phyloP scores from a whole-genome alignment of 2,113 vertebrate species.

The Athene noctua region DNA sequence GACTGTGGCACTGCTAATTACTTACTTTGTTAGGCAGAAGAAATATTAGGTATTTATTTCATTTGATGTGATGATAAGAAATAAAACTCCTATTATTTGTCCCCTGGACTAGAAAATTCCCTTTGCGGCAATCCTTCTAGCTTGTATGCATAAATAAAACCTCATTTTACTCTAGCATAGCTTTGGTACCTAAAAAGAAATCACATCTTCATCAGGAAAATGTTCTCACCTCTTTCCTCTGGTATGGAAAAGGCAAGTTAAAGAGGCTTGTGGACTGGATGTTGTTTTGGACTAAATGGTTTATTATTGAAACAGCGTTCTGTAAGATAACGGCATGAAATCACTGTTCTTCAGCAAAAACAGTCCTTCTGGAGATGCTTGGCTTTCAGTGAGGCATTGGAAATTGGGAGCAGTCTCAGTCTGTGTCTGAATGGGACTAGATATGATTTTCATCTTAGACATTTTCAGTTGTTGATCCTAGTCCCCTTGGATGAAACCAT shows the following conservation, averaged over 20 bases:
- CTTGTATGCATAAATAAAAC: background rate
- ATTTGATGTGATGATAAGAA: constrained; percentile 52
- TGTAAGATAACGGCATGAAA: background rate
- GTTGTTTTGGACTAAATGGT: background rate
- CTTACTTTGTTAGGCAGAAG: constrained; percentile 43
- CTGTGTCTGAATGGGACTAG: background rate
- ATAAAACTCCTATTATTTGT: constrained; percentile 18
- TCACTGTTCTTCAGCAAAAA: background rate
- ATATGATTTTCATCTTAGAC: background rate
- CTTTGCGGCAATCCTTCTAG: background rate
- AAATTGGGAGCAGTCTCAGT: background rate
- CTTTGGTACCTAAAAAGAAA: constrained; percentile 3
- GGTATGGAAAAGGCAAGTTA: background rate
- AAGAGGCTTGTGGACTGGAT: background rate
- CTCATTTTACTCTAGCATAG: background rate
- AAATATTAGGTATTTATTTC: constrained; percentile 52
- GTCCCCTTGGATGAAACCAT: background rate
- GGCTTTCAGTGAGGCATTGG: background rate
- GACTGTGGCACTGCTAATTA: constrained; percentile 52
- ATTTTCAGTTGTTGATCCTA: background rate
- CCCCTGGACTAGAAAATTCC: background rate
- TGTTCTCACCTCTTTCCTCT: background rate
- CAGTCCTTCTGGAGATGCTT: background rate
- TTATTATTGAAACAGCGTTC: background rate
- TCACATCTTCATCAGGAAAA: background rate